A percentile compares a stretch with the other conserved stretches of the same genome.
phyloP scores from a whole-genome alignment of 2,113 vertebrate species.

The Oryzias melastigma region DNA sequence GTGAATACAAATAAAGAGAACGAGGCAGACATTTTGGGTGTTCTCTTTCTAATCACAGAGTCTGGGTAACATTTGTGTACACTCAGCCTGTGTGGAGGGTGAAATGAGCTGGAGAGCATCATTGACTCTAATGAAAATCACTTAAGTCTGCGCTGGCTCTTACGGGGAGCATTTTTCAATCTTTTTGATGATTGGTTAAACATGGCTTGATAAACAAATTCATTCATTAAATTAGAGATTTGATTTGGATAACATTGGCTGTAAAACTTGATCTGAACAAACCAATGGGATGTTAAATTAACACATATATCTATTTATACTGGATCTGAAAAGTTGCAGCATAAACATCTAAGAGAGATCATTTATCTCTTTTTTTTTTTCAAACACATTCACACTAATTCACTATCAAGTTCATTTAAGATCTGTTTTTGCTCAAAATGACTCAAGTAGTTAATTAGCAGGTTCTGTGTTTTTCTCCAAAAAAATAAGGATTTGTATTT shows the following conservation, averaged over 20 bases:
- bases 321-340: too few relatives aligned
- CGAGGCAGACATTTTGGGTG: constrained; percentile 2
- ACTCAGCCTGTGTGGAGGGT: constrained; percentile 4
- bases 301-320: too few relatives aligned
- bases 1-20: not conserved
- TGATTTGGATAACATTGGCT: not conserved
- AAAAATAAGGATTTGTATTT: too few relatives aligned
- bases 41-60: constrained; percentile 2
- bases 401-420: too few relatives aligned
- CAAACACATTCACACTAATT: too few relatives aligned
- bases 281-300: too few relatives aligned
- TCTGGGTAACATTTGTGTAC: constrained; percentile 7
- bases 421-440: too few relatives aligned
- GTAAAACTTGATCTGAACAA: too few relatives aligned
- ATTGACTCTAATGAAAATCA: constrained; percentile 32
- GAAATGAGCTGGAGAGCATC: constrained; percentile 34
- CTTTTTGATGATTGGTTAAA: constrained; percentile 12
- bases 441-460: too few relatives aligned
- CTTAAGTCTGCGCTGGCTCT: constrained; percentile 14
- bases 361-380: too few relatives aligned
- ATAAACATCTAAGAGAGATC: too few relatives aligned
- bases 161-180: not conserved
- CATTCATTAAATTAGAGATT: not conserved
- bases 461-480: too few relatives aligned
- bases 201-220: not conserved